A percentile compares a stretch with the other conserved stretches of the same genome.
Conservation (phyloP, 2,113 vertebrate genomes). For the Eclectus roratus region DNA sequence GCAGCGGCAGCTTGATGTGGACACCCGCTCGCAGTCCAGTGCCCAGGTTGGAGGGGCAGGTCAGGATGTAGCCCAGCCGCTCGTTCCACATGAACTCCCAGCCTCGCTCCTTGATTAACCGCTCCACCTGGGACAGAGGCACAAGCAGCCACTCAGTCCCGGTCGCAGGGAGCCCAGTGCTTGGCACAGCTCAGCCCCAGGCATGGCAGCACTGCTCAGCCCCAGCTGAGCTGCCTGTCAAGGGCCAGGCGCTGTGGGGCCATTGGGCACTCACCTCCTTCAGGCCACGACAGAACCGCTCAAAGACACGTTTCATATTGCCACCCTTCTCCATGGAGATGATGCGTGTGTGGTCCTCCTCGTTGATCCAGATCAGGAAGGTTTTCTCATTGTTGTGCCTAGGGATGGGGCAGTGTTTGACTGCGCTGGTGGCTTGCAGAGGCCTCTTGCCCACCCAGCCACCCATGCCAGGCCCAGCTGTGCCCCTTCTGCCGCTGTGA, state of each 20-base stretch:
- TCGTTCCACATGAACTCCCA: constrained; percentile 91
- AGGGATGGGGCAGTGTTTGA: not conserved
- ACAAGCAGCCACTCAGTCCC: not conserved
- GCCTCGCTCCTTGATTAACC: constrained; percentile 81
- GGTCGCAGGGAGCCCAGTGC: not conserved
- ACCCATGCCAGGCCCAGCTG: rapidly evolving
- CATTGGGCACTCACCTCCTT: constrained; percentile 78
- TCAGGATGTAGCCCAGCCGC: constrained; percentile 82
- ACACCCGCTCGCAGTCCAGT: constrained; percentile 84
- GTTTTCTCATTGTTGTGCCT: constrained; percentile 88
- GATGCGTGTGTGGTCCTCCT: constrained; percentile 83
- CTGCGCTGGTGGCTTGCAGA: not conserved
- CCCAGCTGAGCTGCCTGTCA: not conserved
- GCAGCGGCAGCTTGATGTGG: constrained; percentile 81
- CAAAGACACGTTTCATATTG: constrained; percentile 97
- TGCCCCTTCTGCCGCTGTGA: not conserved
- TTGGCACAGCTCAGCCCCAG: not conserved
- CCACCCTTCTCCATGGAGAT: constrained; percentile 91
- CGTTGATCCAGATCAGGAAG: constrained; percentile 85
- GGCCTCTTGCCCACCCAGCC: not conserved
- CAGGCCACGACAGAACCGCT: constrained; percentile 91
- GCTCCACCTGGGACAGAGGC: constrained; percentile 74
- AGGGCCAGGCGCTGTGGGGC: not conserved
- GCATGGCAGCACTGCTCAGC: not conserved
- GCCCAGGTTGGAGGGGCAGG: constrained; percentile 86